Percentiles rank a stretch among this genome's conserved stretches.
Conservation (phyloP, 1,140 invertebrate genomes). For the Pseudachorutes palmiensis region DNA sequence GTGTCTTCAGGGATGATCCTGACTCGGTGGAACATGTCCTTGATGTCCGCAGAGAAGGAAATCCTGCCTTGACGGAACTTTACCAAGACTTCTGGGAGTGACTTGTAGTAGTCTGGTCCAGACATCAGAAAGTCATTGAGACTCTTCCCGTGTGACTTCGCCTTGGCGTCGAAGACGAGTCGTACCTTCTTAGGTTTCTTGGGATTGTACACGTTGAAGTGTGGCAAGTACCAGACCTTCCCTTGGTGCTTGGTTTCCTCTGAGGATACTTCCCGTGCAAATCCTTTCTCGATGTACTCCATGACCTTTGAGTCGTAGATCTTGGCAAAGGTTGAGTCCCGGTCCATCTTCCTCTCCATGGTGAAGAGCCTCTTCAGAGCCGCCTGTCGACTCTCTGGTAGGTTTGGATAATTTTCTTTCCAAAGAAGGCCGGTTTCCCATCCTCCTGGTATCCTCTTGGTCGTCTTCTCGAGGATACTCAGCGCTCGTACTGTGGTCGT, state of each 20-base stretch:
- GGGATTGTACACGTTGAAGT: slow-evolving; percentile 5
- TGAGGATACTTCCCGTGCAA: background rate
- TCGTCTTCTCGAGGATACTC: background rate
- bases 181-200: slow-evolving; percentile 18
- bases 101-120: slow-evolving; percentile 16
- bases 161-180: slow-evolving; percentile 8
- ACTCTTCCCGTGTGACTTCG: background rate
- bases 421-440: slow-evolving; percentile 16
- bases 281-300: background rate
- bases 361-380: background rate
- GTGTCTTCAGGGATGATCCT: slow-evolving; percentile 4
- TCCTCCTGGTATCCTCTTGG: background rate
- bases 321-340: background rate
- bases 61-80: slow-evolving; percentile 15
- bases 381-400: background rate
- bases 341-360: background rate
- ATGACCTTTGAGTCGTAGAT: background rate
- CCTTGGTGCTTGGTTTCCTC: background rate
- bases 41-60: slow-evolving; percentile 15
- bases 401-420: background rate
- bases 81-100: background rate
- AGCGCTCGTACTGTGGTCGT: too few species aligned
- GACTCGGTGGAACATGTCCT: slow-evolving; percentile 17
- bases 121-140: slow-evolving; percentile 10
- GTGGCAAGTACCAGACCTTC: slow-evolving; percentile 12